Percentiles rank a stretch among this genome's conserved stretches.
Conservation (phyloP, 2,888 invertebrate genomes). For the Molanna angustata region DNA sequence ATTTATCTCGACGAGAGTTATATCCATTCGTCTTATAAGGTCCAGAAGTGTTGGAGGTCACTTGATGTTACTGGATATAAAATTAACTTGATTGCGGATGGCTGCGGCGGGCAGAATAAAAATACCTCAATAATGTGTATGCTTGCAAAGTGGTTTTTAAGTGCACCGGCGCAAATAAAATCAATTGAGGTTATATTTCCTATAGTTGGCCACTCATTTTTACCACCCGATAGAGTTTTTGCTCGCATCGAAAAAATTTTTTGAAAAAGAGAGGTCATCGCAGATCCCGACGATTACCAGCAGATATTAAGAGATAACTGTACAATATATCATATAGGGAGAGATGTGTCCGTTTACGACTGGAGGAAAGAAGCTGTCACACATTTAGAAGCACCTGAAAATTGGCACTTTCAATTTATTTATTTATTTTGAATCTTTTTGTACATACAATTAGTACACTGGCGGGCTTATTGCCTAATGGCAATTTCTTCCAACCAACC, state of each 20-base stretch:
- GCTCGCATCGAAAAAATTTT: slow-evolving; percentile 32
- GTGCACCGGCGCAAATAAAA: slow-evolving; percentile 12
- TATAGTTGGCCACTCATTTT: slow-evolving; percentile 34
- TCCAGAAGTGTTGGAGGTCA: not conserved
- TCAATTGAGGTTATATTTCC: slow-evolving; percentile 34
- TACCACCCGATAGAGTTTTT: slow-evolving; percentile 31
- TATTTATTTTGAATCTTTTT: no score
- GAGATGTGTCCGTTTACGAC: no score
- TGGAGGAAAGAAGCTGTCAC: no score
- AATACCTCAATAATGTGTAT: slow-evolving; percentile 34
- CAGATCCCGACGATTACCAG: slow-evolving; percentile 3
- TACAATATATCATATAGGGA: no score
- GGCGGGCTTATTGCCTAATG: no score
- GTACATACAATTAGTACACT: no score
- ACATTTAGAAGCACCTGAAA: no score
- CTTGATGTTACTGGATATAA: not conserved
- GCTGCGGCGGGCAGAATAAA: slow-evolving; percentile 34
- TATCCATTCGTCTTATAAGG: not conserved
- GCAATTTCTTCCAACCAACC: no score
- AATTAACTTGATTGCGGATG: slow-evolving; percentile 26
- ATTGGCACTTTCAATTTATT: no score
- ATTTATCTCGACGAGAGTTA: not conserved
- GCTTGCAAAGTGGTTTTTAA: slow-evolving; percentile 32
- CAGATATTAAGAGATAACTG: slow-evolving; percentile 1
- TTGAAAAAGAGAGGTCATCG: slow-evolving; percentile 25